Conservation (phyloP, 2,113 vertebrate species). For the Pteronura brasiliensis region DNA sequence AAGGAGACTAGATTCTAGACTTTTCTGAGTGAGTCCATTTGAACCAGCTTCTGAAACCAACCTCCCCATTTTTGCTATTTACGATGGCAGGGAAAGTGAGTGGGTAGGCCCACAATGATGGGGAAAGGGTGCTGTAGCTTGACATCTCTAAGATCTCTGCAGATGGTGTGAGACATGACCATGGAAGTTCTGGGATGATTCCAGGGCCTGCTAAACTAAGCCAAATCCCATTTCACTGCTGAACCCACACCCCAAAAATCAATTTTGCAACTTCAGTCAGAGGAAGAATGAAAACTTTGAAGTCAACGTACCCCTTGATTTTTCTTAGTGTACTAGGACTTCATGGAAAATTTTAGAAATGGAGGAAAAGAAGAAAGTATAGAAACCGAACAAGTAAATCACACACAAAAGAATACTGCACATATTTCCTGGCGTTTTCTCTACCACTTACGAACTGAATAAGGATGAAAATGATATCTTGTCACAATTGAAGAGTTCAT, state of each 20-base stretch:
- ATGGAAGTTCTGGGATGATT: neutral
- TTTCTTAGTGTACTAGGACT: slow-evolving; percentile 29
- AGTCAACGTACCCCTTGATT: neutral
- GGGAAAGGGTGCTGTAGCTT: neutral
- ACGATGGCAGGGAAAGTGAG: neutral
- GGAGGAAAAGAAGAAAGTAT: neutral
- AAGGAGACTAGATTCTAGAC: neutral
- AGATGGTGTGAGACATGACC: neutral
- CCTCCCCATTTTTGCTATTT: neutral
- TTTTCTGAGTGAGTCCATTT: neutral
- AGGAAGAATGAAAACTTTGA: neutral
- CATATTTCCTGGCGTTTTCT: slow-evolving; percentile 3
- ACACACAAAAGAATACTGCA: slow-evolving; percentile 9
- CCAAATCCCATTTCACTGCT: neutral
- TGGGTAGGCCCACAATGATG: neutral
- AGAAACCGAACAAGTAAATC: slow-evolving; percentile 18
- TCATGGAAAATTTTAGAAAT: slow-evolving; percentile 19
- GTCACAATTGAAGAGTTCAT: neutral
- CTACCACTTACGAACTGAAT: neutral
- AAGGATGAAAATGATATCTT: slow-evolving; percentile 39
- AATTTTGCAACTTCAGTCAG: slow-evolving; percentile 17
- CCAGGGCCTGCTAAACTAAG: neutral
- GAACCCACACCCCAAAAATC: neutral
- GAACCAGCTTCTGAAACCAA: slow-evolving; percentile 21
- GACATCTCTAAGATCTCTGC: neutral